Evolutionary conservation across 1,140 invertebrate species (phyloP), one percentile per base, ranked within the genome.

Genomic region (Augochlora pura): DNA sequence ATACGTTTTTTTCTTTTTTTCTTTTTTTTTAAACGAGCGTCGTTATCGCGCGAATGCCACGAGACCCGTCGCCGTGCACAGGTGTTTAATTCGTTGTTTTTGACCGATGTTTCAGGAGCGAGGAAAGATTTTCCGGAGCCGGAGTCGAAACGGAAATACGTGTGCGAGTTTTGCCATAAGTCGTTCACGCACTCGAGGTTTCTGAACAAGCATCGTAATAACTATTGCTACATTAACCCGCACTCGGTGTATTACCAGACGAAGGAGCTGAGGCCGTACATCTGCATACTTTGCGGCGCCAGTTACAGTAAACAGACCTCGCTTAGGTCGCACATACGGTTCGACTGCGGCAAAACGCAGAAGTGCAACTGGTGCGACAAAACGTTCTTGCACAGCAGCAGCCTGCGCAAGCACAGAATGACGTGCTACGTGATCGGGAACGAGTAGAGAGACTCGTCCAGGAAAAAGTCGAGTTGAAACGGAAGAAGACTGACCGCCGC

Each of bases 121-220:
- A 2, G 12, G 59, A 46, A 27, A n/a, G 5, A 27, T 3, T 49
- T 21, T n/a, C 38, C 10, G 39, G 59, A 49, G 14, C 25, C 70
- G 1, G 70, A 72, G 10, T n/a, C 23, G 32, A 52, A 83, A 25
- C 74, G 88, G 57, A 81, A 62, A 27, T 86, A 85, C 59, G 67
- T 64, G 7, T 94, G 93, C 73, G 84, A 90, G 1, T 91, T 92
- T 8, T 94, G 94, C 70, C 90, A 90, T 0, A 91, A 93, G 25
- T 91, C 92, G 46, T 94, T 93, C 86, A 92, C 91, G 67, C 91
- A 93, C 63, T 92, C 90, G 2, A 92, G 92, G 2, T 92, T 92
- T 62, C 82, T 94, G 25, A 93, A 90, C 8, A 91, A 91, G 14
- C 94, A 94, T 78, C 77, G 83, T 25, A 75, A 82, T 21, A 87